phyloP scores from a whole-genome alignment of 2,888 invertebrate genomes.

The Drosophila nr. medialis region DNA sequence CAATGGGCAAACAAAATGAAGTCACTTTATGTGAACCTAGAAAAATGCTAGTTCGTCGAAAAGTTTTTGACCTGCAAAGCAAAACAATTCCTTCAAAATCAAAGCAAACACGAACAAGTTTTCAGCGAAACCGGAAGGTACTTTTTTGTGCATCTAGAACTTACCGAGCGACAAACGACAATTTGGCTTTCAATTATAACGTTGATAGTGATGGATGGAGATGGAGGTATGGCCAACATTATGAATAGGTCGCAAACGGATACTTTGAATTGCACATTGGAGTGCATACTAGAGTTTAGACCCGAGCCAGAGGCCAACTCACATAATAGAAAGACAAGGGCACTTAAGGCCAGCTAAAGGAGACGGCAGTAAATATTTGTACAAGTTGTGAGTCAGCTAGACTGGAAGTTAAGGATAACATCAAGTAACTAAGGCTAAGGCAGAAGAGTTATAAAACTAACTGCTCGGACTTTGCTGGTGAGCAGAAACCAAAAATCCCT shows the following conservation, averaged over 20 bases:
- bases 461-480: not conserved
- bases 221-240: constrained; percentile 16
- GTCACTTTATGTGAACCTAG: not conserved
- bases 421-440: constrained; percentile 10
- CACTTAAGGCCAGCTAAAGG: not conserved
- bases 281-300: not conserved
- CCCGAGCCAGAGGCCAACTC: not conserved
- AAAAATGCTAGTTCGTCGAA: not conserved
- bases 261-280: not conserved
- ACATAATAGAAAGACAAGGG: constrained; percentile 16
- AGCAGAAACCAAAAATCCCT: not conserved
- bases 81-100: not conserved
- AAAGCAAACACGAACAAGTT: not conserved
- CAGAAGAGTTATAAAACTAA: constrained; percentile 9
- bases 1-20: constrained; percentile 38
- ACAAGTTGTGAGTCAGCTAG: constrained; percentile 37
- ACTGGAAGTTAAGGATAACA: constrained; percentile 34
- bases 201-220: constrained; percentile 41
- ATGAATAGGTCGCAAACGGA: constrained; percentile 47
- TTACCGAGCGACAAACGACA: constrained; percentile 15
- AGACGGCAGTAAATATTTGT: constrained; percentile 50
- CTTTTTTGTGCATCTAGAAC: not conserved
- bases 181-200: constrained; percentile 63
- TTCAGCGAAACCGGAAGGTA: not conserved
- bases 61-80: not conserved